Evolutionary conservation across 1,140 invertebrate species (phyloP), one percentile per base, ranked within the genome.

Genomic region (Euwallacea similis): DNA sequence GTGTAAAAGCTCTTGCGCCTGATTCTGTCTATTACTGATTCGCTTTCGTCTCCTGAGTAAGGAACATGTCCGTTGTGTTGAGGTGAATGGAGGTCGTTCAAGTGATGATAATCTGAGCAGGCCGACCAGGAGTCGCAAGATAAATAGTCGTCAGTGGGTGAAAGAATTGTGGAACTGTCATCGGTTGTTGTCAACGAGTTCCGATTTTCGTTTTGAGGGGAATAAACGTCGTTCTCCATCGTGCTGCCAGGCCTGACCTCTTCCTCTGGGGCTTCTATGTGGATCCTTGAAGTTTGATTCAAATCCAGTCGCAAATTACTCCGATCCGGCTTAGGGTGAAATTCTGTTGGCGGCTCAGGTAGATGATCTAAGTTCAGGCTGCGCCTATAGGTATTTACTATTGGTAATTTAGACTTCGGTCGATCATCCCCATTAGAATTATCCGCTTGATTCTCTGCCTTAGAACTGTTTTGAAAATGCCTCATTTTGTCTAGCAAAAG

Each of bases 1-100:
- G 89, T 90, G 78, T 95, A 96, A 81, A 93, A 96, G 79, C 93
- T 95, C 79, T 94, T 94, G 15, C 94, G 85, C 74, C 91, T 85
- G 71, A 96, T 96, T 73, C 94, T 85, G 76, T 96, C 93, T 43
- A 90, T 89, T 9, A 95, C 89, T 43, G 80, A 81, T 61, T 82
- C 81, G 55, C 73, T 77, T 75, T 82, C 81, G 67, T 82, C 81
- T 7, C 79, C 81, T 68, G 82, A 67, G 77, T 72, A 75, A 71
- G 81, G 9, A 76, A 56, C 16, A 53, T 33, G 78, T 76, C 82
- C 84, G 0, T 82, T 87, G 60, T 84, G 85, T 7, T 85, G 79
- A 2, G 84, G 86, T 2, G 85, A 87, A 7, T 84, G 73, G 50
- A 81, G 73, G 69, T 82, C 78, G 33, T 77, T 72, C 4, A 74